Percentiles rank a stretch among this genome's conserved stretches.
phyloP scores from a whole-genome alignment of 2,888 invertebrate species.

The Arctia plantaginis region DNA sequence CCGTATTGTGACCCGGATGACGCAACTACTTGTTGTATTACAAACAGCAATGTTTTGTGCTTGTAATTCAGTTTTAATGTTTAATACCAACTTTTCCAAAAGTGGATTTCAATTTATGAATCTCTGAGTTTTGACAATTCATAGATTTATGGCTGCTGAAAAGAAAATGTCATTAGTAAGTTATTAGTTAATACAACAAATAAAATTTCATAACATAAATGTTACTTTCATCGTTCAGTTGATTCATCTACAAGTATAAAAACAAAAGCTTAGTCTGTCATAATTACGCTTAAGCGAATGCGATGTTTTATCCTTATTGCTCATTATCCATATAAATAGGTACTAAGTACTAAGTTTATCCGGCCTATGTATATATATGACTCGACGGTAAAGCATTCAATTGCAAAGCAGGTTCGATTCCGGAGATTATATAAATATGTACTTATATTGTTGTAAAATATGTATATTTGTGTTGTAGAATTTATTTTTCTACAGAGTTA shows the following conservation, averaged over 20 bases:
- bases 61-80: background rate
- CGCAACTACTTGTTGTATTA: conserved; percentile 56
- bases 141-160: background rate
- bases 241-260: background rate
- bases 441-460: no score
- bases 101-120: background rate
- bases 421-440: no score
- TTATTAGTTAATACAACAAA: no score
- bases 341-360: no score
- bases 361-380: no score
- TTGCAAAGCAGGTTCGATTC: background rate
- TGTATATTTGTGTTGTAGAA: no score
- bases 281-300: background rate
- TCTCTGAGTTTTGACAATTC: background rate
- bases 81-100: background rate
- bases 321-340: background rate
- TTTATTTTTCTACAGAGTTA: no score
- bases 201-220: background rate
- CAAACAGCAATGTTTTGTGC: conserved; percentile 28
- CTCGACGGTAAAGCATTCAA: no score
- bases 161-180: background rate
- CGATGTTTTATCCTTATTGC: background rate
- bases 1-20: conserved; percentile 60
- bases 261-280: background rate
- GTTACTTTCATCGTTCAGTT: background rate